Conservation (phyloP, 2,888 invertebrate species). For the Subacronicta megacephala region DNA sequence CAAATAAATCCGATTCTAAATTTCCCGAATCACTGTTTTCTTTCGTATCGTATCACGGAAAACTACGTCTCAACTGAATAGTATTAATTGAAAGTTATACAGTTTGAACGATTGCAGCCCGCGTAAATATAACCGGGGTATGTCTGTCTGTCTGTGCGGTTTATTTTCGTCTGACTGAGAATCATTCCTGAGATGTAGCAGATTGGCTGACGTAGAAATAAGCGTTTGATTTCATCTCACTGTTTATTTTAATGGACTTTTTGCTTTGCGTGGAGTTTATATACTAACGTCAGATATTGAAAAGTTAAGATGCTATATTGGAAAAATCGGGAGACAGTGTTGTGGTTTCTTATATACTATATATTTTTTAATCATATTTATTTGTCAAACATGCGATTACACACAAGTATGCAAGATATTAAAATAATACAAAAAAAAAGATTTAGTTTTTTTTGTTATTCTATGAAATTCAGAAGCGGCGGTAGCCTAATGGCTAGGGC, state of each 20-base stretch:
- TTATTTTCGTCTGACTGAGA: conserved; percentile 64
- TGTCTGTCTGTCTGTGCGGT: conserved; percentile 54
- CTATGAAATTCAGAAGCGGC: too few relatives aligned
- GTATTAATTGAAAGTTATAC: conserved; percentile 46
- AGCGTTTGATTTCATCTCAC: conserved; percentile 49
- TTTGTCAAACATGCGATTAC: too few relatives aligned
- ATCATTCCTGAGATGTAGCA: conserved; percentile 53
- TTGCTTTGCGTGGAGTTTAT: conserved; percentile 29
- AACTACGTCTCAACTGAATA: conserved; percentile 18
- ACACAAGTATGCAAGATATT: too few relatives aligned
- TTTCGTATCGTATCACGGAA: background rate
- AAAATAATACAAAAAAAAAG: too few relatives aligned
- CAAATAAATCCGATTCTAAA: background rate
- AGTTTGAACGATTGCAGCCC: conserved; percentile 47
- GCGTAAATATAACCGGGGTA: conserved; percentile 54
- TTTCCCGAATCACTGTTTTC: conserved; percentile 7
- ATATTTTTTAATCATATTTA: too few relatives aligned
- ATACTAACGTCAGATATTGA: conserved; percentile 1
- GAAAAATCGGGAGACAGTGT: too few relatives aligned
- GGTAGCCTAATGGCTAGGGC: too few relatives aligned
- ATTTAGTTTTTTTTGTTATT: too few relatives aligned
- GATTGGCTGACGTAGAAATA: conserved; percentile 43
- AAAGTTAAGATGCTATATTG: background rate
- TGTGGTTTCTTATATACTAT: too few relatives aligned
- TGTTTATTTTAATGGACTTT: conserved; percentile 37